Conservation (phyloP, 2,888 invertebrate genomes). For the Polydrusus tereticollis region DNA sequence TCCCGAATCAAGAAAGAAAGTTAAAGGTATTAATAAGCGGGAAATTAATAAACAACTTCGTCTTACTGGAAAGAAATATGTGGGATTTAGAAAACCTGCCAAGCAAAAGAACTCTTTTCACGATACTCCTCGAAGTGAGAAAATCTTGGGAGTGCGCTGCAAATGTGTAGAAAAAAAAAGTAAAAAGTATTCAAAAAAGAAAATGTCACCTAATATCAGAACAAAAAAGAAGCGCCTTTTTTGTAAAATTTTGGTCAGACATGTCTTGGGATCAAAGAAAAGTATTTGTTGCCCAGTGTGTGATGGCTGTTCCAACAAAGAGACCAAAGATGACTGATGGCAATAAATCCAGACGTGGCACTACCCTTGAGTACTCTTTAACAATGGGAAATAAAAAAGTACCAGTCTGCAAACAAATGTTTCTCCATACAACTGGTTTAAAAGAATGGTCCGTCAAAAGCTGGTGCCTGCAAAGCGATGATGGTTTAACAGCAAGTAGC, state of each 20-base stretch:
- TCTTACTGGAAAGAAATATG: too few relatives aligned
- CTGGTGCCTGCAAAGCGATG: constrained; percentile 19
- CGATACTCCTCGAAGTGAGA: not conserved
- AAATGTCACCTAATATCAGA: too few relatives aligned
- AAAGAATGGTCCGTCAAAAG: constrained; percentile 29
- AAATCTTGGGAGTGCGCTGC: not conserved
- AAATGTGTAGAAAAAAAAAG: not conserved
- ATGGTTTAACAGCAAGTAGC: too few relatives aligned
- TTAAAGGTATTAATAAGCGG: not conserved
- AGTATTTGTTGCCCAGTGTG: too few relatives aligned
- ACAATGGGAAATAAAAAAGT: constrained; percentile 14
- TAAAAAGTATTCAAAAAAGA: not conserved
- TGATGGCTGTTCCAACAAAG: too few relatives aligned
- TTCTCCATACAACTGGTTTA: constrained; percentile 28
- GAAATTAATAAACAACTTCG: too few relatives aligned
- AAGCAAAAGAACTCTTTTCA: not conserved
- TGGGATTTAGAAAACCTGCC: not conserved
- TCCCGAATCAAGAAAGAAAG: not conserved
- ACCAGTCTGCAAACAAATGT: constrained; percentile 39
- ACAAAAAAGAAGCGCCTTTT: too few relatives aligned
- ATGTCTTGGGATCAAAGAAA: constrained; percentile 16
- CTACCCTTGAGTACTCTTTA: too few relatives aligned
- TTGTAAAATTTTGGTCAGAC: not conserved
- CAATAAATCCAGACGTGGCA: too few relatives aligned
- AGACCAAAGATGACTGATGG: too few relatives aligned